A percentile compares a stretch with the other conserved stretches of the same genome.
Evolutionary conservation across 2,888 invertebrate genomes (phyloP).

Genomic region (Conchocele bisecta): DNA sequence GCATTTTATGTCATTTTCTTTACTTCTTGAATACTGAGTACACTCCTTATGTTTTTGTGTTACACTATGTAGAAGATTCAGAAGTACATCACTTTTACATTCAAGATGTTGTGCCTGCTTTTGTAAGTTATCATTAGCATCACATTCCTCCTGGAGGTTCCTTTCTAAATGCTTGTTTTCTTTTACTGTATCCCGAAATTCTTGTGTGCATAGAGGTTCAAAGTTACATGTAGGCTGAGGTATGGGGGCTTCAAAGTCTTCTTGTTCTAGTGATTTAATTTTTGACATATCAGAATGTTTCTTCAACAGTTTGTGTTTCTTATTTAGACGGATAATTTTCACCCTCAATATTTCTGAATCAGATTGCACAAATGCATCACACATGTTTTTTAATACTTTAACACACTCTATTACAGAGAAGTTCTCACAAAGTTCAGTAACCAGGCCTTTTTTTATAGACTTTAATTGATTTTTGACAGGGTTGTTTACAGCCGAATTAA

Average conservation of each 20-base stretch:
- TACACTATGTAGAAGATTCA: neutral
- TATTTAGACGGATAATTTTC: neutral
- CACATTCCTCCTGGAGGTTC: neutral
- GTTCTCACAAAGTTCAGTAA: no score
- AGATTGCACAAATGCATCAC: no score
- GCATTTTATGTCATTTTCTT: neutral
- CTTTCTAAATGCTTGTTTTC: slow-evolving; percentile 1
- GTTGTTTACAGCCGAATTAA: no score
- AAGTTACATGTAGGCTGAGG: no score
- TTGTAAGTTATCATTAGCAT: slow-evolving; percentile 4
- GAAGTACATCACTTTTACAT: neutral
- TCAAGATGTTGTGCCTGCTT: neutral
- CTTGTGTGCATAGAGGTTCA: neutral
- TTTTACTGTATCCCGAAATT: neutral
- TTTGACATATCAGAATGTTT: neutral
- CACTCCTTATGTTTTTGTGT: neutral
- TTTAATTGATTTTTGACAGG: no score
- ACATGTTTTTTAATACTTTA: no score
- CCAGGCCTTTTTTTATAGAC: no score
- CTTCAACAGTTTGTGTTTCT: neutral
- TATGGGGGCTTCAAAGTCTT: no score
- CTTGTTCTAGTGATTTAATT: neutral
- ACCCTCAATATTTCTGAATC: no score
- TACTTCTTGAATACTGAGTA: neutral
- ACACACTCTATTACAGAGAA: no score